Base-by-base conservation (phyloP, 2,888 invertebrate species). In the Clivina fossor region DNA sequence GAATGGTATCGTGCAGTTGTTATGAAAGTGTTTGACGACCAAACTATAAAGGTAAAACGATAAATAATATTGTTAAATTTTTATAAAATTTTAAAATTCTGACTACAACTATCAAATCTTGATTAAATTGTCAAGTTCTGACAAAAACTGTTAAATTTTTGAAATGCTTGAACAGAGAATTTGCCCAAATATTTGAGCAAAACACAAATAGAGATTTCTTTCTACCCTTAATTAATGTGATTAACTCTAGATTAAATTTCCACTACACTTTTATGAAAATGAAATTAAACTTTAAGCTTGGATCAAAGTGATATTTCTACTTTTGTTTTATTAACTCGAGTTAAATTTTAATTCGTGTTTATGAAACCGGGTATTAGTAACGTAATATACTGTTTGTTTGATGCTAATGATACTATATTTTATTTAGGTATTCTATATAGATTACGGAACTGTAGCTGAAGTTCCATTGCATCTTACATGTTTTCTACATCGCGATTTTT, bases 1-100 rank as follows among this genome's bases (percentile, higher is more conserved):
- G 78, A 79, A 71, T 81, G 77, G 73, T 80, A 80, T 63, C 76
- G 80, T 64, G 72, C 77, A 33, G 64, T 78, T 64, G 74, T 80
- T 66, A 75, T 78, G 49, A 66, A 71, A 62, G 2, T 73, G 3
- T n/a, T 75, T 46, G 59, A 58, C 15, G 74, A 75, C 65, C 60
- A 75, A 58, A 72, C 70, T n/a, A 76, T 78, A 60, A 77, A 76
- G 71, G 79, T 77, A 60, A 57, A 62, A 44, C n/a, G n/a, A n/a
- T n/a, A n/a, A n/a, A 24, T 32, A 22, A 28, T 40, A 35, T 55
- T 38, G n/a, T 37, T 40, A 7, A 26, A 24, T 15, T 7, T 37
- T 16, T 56, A 7, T 33, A 16, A 5, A 26, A 19, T 22, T 16
- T 19, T 16, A n/a, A n/a, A n/a, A n/a, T n/a, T n/a, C n/a, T n/a